These are phyloP conservation scores for Suricata suricatta DNA, from an alignment of 2,113 vertebrate genomes.

Conservation along the genomic window DNA sequence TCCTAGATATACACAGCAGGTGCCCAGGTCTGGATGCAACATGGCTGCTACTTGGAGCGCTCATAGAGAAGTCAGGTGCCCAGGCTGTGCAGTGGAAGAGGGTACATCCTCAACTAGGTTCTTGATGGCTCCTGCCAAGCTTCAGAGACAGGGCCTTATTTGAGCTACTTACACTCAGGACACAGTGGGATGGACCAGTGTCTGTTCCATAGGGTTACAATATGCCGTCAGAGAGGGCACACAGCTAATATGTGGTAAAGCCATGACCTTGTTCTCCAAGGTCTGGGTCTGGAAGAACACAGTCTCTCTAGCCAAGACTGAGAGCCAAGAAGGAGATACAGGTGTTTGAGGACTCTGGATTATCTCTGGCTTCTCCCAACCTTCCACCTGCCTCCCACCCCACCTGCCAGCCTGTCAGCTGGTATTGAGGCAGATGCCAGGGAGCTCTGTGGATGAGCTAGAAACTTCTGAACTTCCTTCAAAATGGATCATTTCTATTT, in stretches of 20 bases:
- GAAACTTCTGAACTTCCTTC: slow-evolving; percentile 49
- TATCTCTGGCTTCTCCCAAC: neutral
- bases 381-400: neutral
- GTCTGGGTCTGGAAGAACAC: neutral
- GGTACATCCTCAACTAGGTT: neutral
- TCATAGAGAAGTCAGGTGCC: neutral
- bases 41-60: neutral
- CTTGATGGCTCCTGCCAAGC: neutral
- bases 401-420: neutral
- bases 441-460: neutral
- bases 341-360: neutral
- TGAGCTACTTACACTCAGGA: neutral
- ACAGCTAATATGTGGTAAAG: neutral
- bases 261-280: neutral
- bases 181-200: neutral
- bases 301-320: neutral
- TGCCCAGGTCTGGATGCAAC: neutral
- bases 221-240: neutral
- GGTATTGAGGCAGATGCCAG: neutral
- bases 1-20: neutral
- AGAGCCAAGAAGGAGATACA: neutral
- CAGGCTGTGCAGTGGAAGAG: neutral
- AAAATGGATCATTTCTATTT: neutral
- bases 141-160: neutral
- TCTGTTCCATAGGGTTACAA: neutral